These are phyloP conservation scores for Cyphomyrmex costatus DNA, from an alignment of 1,140 invertebrate genomes.

Conservation along the genomic window DNA sequence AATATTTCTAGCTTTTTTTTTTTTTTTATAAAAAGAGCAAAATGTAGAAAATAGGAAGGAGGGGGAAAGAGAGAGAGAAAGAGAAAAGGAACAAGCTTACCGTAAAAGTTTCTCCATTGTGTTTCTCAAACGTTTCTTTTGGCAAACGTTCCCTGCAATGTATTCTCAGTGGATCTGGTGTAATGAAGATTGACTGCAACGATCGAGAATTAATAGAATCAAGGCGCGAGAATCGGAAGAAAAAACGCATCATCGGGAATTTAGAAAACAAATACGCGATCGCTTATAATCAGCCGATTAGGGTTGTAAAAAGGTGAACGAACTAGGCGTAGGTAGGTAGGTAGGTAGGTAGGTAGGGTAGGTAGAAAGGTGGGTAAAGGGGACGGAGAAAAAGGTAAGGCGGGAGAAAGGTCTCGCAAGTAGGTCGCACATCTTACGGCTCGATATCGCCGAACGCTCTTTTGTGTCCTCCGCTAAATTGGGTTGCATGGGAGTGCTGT, in stretches of 20 bases:
- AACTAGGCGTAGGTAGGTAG: constrained; percentile 1
- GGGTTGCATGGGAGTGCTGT: constrained; percentile 79
- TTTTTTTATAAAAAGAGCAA: background rate
- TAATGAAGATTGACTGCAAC: constrained; percentile 33
- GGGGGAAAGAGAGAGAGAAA: background rate
- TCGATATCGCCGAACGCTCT: constrained; percentile 85
- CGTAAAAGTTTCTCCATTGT: background rate
- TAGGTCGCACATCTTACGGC: constrained; percentile 84
- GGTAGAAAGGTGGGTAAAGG: background rate
- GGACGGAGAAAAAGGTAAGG: constrained; percentile 73
- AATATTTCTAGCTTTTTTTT: background rate
- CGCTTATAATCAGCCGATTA: constrained; percentile 35
- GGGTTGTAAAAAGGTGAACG: constrained; percentile 46
- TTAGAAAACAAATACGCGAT: constrained; percentile 36
- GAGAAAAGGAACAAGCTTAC: background rate
- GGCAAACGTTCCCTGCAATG: background rate
- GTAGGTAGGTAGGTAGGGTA: background rate
- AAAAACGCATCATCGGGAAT: constrained; percentile 5
- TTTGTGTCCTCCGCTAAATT: constrained; percentile 82
- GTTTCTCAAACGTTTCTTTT: constrained; percentile 6
- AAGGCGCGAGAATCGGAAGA: constrained; percentile 1
- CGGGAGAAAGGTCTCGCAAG: constrained; percentile 76
- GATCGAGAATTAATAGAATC: constrained; percentile 45
- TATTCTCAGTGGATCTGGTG: background rate
- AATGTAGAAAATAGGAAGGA: background rate